Evolutionary conservation across 2,797 vertebrate species (phyloP), one percentile per base, ranked within the genome.

Genomic region (Cichlasoma orientale): DNA sequence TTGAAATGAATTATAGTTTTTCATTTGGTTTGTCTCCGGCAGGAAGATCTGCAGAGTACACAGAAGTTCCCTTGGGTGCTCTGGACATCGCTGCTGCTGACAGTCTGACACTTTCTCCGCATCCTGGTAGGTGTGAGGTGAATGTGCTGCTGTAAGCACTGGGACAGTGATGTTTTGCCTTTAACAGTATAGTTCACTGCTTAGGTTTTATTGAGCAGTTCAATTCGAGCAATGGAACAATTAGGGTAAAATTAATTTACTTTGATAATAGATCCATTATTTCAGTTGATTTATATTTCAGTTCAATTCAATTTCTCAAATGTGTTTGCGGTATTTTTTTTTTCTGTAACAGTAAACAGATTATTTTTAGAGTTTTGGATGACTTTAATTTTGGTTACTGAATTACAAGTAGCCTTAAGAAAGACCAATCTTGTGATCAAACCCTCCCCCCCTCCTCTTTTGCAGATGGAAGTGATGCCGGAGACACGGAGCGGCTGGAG

Each of bases 401-500:
- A 27, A 44, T 38, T 14, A 27, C 16, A 66, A 66, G 44, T 47
- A 47, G 44, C 44, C 44, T 16, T 18, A 13, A 38, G 14, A 23
- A 18, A 47, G 33, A 58, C 27, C 1, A 27, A 31, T 38, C 8
- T 29, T 0, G 6, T 9, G 5, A 59, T 18, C 68, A 4, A 2
- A 14, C 33, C 10, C 3, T 33, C 23, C 38, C 50, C 23, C 38
- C 50, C 13, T 47, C 7, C 25, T 9, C 5, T 66, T 69, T 27
- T 75, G 25, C 77, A 92, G 97, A 97, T 3, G 97, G 97, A 58
- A 97, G 97, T 0, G 97, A 97, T 38, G 96, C 95, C 0, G 95
- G 97, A 74, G 97, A 98, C 90, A 97, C 96, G 0, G 97, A 98
- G 87, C 94, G 96, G 0, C 95, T 97, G 85, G 97, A 98, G 90